Conservation (phyloP, 2,888 invertebrate genomes). For the Phania funesta region DNA sequence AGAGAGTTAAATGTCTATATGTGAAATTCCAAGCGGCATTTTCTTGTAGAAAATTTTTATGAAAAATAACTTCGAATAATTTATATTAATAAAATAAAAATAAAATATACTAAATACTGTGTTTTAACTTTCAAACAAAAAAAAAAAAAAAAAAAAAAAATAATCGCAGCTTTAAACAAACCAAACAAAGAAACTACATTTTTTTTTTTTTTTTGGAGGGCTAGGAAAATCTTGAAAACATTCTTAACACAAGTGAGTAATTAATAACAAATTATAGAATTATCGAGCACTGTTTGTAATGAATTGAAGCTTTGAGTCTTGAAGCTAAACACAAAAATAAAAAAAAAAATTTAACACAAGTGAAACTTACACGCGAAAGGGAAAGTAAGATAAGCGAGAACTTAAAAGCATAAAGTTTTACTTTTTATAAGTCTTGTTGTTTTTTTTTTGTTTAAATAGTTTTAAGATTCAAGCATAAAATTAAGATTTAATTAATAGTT, state of each 20-base stretch:
- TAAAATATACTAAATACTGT: too few relatives aligned
- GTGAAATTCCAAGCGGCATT: too few relatives aligned
- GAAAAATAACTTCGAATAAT: too few relatives aligned
- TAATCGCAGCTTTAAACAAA: too few relatives aligned
- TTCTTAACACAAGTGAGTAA: neutral
- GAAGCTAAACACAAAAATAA: neutral
- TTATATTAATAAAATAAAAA: too few relatives aligned
- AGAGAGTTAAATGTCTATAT: too few relatives aligned
- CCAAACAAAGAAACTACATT: conserved; percentile 28
- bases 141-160: too few relatives aligned
- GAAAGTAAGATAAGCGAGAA: neutral
- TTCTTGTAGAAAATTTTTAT: too few relatives aligned
- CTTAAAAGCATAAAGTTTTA: conserved; percentile 61
- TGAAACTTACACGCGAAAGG: neutral
- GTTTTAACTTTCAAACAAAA: too few relatives aligned
- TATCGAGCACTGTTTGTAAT: too few relatives aligned
- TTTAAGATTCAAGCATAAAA: conserved; percentile 28
- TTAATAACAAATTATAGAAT: conserved; percentile 29
- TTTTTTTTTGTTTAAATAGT: neutral
- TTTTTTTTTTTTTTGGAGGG: neutral
- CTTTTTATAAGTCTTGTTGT: conserved; percentile 64
- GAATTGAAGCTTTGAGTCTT: too few relatives aligned
- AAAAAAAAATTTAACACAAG: neutral
- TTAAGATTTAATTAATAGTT: conserved; percentile 11
- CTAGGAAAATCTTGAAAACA: conserved; percentile 17